These are phyloP conservation scores for Platycheirus albimanus DNA, from an alignment of 2,888 invertebrate species.

Conservation along the genomic window DNA sequence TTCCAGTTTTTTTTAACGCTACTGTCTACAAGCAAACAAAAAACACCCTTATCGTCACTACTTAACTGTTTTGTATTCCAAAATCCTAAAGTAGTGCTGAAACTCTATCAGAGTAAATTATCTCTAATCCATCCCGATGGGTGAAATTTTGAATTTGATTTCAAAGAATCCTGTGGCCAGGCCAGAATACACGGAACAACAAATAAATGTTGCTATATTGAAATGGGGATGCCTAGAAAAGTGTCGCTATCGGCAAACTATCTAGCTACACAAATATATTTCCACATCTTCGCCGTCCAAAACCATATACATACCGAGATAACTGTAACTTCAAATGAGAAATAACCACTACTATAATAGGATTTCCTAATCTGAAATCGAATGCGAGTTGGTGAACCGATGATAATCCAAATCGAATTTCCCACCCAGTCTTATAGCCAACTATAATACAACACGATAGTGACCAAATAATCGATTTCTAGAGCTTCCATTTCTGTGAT, in stretches of 20 bases:
- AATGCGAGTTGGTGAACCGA: constrained; percentile 33
- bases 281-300: neutral
- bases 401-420: constrained; percentile 62
- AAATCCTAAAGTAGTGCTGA: too few species aligned
- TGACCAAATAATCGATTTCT: constrained; percentile 44
- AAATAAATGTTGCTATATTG: too few species aligned
- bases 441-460: constrained; percentile 14
- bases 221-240: neutral
- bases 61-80: too few species aligned
- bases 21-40: too few species aligned
- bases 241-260: neutral
- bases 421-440: constrained; percentile 33
- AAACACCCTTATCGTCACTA: too few species aligned
- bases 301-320: neutral
- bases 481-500: constrained; percentile 1
- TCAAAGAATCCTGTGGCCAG: too few species aligned
- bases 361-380: constrained; percentile 59
- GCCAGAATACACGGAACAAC: too few species aligned
- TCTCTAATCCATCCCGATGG: too few species aligned
- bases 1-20: too few species aligned
- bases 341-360: constrained; percentile 35
- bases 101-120: too few species aligned
- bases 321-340: constrained; percentile 26
- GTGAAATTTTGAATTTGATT: too few species aligned
- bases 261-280: neutral